These are phyloP conservation scores for Paramisgurnus dabryanus DNA, from an alignment of 2,113 vertebrate species.

Conservation along the genomic window DNA sequence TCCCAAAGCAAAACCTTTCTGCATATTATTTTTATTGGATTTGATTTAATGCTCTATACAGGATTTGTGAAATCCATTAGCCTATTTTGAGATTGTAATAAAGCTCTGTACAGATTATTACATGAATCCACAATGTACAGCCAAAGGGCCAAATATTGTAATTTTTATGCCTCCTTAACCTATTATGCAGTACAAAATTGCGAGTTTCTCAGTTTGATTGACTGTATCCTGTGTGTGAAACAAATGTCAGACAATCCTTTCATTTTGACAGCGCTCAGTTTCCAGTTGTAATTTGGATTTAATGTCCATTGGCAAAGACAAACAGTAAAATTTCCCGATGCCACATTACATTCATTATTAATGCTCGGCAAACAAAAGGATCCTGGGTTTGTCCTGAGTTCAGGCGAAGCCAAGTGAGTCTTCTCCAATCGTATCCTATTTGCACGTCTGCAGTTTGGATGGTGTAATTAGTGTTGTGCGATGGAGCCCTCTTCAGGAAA, in stretches of 20 bases:
- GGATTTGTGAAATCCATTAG: not conserved
- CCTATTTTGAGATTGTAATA: not conserved
- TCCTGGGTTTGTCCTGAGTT: conserved; percentile 37
- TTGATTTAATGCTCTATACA: not conserved
- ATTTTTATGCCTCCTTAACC: not conserved
- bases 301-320: conserved; percentile 68
- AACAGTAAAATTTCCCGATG: conserved; percentile 66
- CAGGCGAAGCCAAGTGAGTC: conserved; percentile 46
- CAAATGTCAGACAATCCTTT: conserved; percentile 60
- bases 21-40: too few species aligned
- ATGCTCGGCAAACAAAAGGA: conserved; percentile 64
- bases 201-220: conserved; percentile 33
- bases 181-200: not conserved
- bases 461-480: conserved; percentile 66
- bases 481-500: conserved; percentile 63
- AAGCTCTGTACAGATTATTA: not conserved
- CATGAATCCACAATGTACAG: not conserved
- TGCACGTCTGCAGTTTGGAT: conserved; percentile 62
- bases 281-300: conserved; percentile 68
- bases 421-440: conserved; percentile 59
- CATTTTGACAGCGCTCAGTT: conserved; percentile 65
- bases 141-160: not conserved
- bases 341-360: conserved; percentile 67
- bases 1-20: too few species aligned
- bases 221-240: conserved; percentile 53